Conservation (phyloP, 2,113 vertebrate species). For the Anarhynchus alexandrinus region DNA sequence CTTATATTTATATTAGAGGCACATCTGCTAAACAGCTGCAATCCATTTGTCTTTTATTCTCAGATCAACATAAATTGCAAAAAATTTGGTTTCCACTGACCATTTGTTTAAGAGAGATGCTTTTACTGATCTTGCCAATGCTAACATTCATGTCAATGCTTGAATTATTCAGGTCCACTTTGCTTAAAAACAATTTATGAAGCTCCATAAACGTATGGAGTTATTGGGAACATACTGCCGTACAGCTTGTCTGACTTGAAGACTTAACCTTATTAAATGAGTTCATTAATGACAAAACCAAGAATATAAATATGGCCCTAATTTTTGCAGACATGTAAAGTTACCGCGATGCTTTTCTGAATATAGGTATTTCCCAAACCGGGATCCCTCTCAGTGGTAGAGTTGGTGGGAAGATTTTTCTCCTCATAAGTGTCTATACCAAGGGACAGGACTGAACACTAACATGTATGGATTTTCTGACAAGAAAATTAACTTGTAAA, state of each 20-base stretch:
- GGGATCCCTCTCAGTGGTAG: background rate
- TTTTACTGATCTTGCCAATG: background rate
- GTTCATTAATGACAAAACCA: background rate
- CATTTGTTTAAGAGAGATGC: background rate
- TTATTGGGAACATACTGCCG: background rate
- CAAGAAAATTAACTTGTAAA: background rate
- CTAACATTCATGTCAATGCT: background rate
- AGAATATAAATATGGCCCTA: background rate
- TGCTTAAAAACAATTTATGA: slow-evolving; percentile 24
- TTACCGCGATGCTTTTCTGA: background rate
- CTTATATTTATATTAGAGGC: background rate
- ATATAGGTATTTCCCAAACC: background rate
- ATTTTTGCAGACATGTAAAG: background rate
- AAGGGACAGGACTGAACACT: background rate
- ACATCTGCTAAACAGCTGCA: background rate
- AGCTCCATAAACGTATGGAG: background rate
- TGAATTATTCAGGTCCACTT: slow-evolving; percentile 21
- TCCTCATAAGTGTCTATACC: background rate
- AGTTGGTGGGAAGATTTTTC: background rate
- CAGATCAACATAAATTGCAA: background rate
- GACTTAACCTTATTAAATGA: background rate
- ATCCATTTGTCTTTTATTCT: background rate
- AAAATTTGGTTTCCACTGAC: background rate
- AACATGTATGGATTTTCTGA: background rate
- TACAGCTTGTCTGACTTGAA: background rate